Percentiles rank a stretch among this genome's conserved stretches.
Evolutionary conservation across 2,113 vertebrate species (phyloP).

Genomic region (Amia ocellicauda): DNA sequence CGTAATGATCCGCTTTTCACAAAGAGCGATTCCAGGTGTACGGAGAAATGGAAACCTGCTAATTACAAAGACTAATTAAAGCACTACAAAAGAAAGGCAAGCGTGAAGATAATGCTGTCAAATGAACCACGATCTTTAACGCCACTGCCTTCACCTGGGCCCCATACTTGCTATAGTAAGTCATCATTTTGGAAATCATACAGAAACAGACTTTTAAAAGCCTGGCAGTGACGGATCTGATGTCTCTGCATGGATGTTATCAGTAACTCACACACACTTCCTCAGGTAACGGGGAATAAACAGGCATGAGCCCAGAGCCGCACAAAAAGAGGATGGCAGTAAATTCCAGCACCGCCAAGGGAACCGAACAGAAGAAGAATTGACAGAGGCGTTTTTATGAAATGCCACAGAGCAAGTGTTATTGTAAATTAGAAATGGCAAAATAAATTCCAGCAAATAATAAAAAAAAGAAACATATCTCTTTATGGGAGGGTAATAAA

Average conservation of each 20-base stretch:
- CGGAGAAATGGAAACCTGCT: neutral
- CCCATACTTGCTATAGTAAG: neutral
- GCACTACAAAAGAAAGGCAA: neutral
- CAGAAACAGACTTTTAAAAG: conserved; percentile 1
- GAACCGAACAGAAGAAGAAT: too few relatives aligned
- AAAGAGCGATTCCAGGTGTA: neutral
- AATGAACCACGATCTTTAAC: neutral
- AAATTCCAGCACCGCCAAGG: too few relatives aligned
- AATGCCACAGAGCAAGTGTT: too few relatives aligned
- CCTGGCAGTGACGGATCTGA: neutral
- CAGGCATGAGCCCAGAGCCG: too few relatives aligned
- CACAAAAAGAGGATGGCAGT: too few relatives aligned
- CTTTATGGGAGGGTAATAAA: too few relatives aligned
- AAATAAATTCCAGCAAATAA: too few relatives aligned
- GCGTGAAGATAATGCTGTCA: neutral
- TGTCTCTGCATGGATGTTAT: neutral
- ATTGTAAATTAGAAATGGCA: too few relatives aligned
- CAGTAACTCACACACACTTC: neutral
- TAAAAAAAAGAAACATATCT: too few relatives aligned
- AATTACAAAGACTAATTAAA: conserved; percentile 12
- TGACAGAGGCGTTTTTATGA: too few relatives aligned
- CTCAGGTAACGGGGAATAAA: too few relatives aligned
- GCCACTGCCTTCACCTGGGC: too few relatives aligned
- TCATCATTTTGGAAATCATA: neutral
- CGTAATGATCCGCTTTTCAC: conserved; percentile 3